Percentiles rank a stretch among this genome's conserved stretches.
Evolutionary conservation across 2,888 invertebrate genomes (phyloP).

Genomic region (Bombylius major): DNA sequence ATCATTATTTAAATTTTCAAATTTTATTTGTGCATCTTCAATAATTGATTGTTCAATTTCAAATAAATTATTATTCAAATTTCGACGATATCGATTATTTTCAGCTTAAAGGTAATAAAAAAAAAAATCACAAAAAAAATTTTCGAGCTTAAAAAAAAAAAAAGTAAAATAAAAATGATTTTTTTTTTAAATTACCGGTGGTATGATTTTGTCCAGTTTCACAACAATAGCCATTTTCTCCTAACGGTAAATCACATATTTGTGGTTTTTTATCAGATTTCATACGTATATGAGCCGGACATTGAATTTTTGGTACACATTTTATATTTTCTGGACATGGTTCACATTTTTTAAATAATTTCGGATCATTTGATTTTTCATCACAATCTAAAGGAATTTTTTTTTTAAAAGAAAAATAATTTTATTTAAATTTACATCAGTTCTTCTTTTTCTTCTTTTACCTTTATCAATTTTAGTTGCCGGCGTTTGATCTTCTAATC

Average conservation of each 20-base stretch:
- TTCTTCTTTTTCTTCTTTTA: not conserved
- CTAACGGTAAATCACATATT: conserved; percentile 40
- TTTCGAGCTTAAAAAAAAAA: no score
- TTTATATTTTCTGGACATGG: conserved; percentile 39
- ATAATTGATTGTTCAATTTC: conserved; percentile 15
- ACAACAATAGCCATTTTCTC: conserved; percentile 47
- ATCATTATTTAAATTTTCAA: conserved; percentile 31
- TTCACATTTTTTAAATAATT: conserved; percentile 1
- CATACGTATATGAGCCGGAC: conserved; percentile 48
- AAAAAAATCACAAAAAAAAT: no score
- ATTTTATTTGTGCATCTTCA: conserved; percentile 28
- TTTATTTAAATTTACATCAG: not conserved
- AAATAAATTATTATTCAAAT: not conserved
- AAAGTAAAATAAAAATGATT: no score
- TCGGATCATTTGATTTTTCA: not conserved
- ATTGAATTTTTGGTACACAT: conserved; percentile 52
- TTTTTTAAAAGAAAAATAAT: not conserved
- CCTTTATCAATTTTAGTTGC: not conserved
- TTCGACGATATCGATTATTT: no score
- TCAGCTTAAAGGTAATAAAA: no score
- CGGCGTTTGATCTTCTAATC: not conserved
- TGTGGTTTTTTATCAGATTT: conserved; percentile 31
- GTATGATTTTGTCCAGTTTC: conserved; percentile 47
- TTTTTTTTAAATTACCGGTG: conserved; percentile 19
- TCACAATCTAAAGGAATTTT: not conserved